Base-by-base conservation (phyloP, 2,113 vertebrate genomes). In the Syngnathus floridae region DNA sequence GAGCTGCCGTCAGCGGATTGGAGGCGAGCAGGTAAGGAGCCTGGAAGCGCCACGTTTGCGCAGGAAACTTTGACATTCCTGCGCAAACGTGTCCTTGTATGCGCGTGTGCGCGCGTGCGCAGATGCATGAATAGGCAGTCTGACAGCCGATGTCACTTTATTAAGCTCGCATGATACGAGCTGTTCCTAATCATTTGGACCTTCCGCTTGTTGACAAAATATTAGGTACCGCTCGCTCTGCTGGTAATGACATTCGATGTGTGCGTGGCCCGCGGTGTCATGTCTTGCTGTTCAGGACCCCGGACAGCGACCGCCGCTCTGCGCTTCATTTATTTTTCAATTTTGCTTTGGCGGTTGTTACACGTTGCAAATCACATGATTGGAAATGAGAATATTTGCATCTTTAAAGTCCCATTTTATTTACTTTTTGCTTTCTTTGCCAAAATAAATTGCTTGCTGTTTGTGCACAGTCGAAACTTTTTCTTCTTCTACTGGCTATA, bases 31-130 rank as follows among this genome's bases (percentile, higher is more conserved):
- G 54, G 54, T 56, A 56, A 40, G 54, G 54, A 56, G 26, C 54
- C 26, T 16, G 54, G 5, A 35, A 35, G 26, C 1, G 54, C 12
- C 7, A 31, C 12, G 12, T 14, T 71, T 76, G 73, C 78, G 76
- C 49, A 80, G 64, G 66, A 59, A 85, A 86, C 78, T 86, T 86
- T 85, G 68, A 67, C 82, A 72, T 81, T 78, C 78, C 68, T 75
- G 75, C 69, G 69, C 38, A 40, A 40, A 60, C 58, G 26, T 61
- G 11, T 64, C 1, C 59, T 48, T 4, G 63, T 2, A 46, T 9
- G 67, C 21, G 72, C 21, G 49, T 12, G 70, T 9, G 7, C 41
- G 17, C 14, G 43, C 6, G 5, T 14, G 14, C 6, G 13, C 57
- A 54, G 74, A 57, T 75, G 60, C 60, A 72, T 72, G 67, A 36